Evolutionary conservation across 2,797 vertebrate species (phyloP), one percentile per base, ranked within the genome.

Genomic region (Denticeps clupeoides): DNA sequence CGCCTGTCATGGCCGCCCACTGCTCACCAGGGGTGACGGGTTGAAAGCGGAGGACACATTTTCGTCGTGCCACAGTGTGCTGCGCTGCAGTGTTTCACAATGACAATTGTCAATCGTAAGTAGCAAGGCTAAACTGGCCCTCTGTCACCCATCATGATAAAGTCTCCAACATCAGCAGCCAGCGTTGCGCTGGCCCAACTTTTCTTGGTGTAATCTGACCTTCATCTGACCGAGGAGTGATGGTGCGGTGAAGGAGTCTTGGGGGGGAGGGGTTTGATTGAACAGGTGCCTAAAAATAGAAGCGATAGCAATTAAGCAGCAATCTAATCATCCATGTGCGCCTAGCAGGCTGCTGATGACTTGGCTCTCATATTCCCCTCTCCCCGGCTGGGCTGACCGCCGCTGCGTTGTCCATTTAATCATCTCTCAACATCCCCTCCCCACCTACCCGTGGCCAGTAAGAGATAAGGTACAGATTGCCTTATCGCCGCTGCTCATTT

Each of bases 401-500:
- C 22, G 3, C 22, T 3, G 3, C 22, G 18, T 8, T 35, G 18
- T 38, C 35, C 35, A 38, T 38, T 38, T 38, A 38, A 38, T 38
- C 38, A 38, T 38, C n/a, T n/a, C n/a, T n/a, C n/a, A n/a, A n/a
- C n/a, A n/a, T n/a, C n/a, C n/a, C n/a, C n/a, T n/a, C n/a, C n/a
- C n/a, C n/a, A 18, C 35, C 35, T 35, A 38, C 35, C 16, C 35
- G 35, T 35, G 35, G 10, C 38, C 18, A 21, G 35, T 35, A 18
- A 10, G 16, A 43, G 41, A 29, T 33, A 29, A 29, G 44, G 27
- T 27, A 19, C 6, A 46, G 51, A 41, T 79, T 72, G 74, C 75
- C 71, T 79, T 76, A 78, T 78, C 77, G 61, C 68, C 72, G 70
- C 56, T 66, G 72, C 72, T 81, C 77, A 78, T 81, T 79, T 81